These are phyloP conservation scores for Bactericera cockerelli DNA, from an alignment of 1,140 invertebrate species.

Conservation along the genomic window DNA sequence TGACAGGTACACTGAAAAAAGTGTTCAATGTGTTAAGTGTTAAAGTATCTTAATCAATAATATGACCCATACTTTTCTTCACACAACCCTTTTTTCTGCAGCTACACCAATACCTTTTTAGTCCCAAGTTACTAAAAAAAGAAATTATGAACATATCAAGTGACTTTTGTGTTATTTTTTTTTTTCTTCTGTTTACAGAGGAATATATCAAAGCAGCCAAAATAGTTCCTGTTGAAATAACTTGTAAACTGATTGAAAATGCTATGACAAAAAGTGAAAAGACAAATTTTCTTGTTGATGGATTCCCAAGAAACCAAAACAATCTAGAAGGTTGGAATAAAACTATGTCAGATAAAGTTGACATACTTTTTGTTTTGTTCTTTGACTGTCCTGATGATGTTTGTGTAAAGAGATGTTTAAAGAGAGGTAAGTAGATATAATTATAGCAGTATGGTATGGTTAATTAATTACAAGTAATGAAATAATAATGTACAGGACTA, in stretches of 20 bases:
- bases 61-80: too few species aligned
- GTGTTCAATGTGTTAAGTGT: too few species aligned
- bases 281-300: conserved; percentile 89
- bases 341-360: conserved; percentile 67
- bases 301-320: conserved; percentile 94
- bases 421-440: conserved; percentile 16
- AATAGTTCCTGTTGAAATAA: conserved; percentile 98
- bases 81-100: too few species aligned
- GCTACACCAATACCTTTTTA: too few species aligned
- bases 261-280: conserved; percentile 58
- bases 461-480: too few species aligned
- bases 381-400: conserved; percentile 75
- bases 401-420: conserved; percentile 24
- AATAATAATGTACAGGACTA: too few species aligned
- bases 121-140: too few species aligned
- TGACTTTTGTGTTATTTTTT: too few species aligned
- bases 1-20: too few species aligned
- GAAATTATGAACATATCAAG: too few species aligned
- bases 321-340: conserved; percentile 92
- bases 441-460: too few species aligned
- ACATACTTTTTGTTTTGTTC: conserved; percentile 80
- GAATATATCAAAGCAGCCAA: conserved; percentile 81
- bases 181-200: conserved; percentile 28
- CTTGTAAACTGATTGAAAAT: conserved; percentile 78
- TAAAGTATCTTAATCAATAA: too few species aligned